Evolutionary conservation across 2,797 vertebrate species (phyloP).

Genomic region (Sebastolobus alascanus): DNA sequence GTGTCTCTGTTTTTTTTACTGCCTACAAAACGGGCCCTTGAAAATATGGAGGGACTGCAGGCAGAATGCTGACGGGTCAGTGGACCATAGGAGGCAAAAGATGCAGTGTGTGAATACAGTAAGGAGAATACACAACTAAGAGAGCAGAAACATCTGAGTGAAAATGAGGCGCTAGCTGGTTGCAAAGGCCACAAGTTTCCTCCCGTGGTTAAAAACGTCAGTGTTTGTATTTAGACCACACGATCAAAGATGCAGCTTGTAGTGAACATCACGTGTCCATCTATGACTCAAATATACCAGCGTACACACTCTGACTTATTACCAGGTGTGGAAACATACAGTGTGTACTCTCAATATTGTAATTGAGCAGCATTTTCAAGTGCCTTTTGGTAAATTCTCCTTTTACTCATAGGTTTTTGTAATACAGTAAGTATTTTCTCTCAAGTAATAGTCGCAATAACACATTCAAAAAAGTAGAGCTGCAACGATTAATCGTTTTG

Average conservation of each 20-base stretch:
- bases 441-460: not conserved
- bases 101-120: constrained; percentile 19
- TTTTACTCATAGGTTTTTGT: not conserved
- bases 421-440: not conserved
- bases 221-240: constrained; percentile 12
- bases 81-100: constrained; percentile 35
- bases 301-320: not conserved
- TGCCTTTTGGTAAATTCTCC: not conserved
- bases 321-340: not conserved
- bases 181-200: constrained; percentile 11
- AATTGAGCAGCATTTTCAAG: not conserved
- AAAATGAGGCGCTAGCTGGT: not conserved
- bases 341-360: not conserved
- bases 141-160: not conserved
- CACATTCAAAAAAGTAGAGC: not conserved
- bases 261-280: constrained; percentile 4
- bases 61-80: constrained; percentile 25
- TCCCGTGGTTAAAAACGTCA: not conserved
- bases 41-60: constrained; percentile 38
- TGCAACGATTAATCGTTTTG: too few species aligned
- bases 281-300: constrained; percentile 11
- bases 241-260: constrained; percentile 28
- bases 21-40: constrained; percentile 32
- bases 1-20: constrained; percentile 21
- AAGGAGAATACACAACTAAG: constrained; percentile 4